These are phyloP conservation scores for Diadema setosum DNA, from an alignment of 35 echinoderm and acorn worm genomes.

Conservation along the genomic window DNA sequence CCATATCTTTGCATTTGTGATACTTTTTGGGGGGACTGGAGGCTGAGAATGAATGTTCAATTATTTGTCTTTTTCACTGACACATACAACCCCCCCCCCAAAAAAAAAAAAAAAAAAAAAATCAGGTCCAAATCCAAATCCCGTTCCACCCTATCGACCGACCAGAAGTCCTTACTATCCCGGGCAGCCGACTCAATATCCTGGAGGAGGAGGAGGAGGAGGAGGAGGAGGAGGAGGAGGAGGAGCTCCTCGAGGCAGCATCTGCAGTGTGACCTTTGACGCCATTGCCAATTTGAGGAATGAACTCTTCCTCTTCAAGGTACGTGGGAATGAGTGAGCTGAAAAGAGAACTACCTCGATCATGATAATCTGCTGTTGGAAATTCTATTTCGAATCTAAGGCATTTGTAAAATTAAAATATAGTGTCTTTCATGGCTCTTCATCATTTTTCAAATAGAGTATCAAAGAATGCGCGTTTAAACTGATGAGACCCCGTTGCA, in stretches of 20 bases:
- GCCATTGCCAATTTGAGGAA: slow-evolving; percentile 13
- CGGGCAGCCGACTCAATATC: not conserved
- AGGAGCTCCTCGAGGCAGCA: not conserved
- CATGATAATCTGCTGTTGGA: not conserved
- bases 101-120: too few relatives aligned
- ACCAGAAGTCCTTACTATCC: not conserved
- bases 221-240: not conserved
- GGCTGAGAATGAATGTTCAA: too few relatives aligned
- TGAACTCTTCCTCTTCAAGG: slow-evolving; percentile 59
- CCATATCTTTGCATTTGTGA: too few relatives aligned
- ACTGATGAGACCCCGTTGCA: too few relatives aligned
- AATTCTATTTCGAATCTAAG: too few relatives aligned
- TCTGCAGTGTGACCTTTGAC: not conserved
- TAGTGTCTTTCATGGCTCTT: too few relatives aligned
- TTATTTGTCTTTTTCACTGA: too few relatives aligned
- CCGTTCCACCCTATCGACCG: not conserved
- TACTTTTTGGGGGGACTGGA: too few relatives aligned
- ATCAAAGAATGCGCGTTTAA: too few relatives aligned
- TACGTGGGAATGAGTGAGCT: not conserved
- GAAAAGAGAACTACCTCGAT: not conserved
- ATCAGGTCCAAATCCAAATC: not conserved
- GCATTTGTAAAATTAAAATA: too few relatives aligned
- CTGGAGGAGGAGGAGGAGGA: not conserved
- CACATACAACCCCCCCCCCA: too few relatives aligned
- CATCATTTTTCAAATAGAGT: too few relatives aligned